phyloP scores from a whole-genome alignment of 1,140 invertebrate genomes.

The Diuraphis noxia region DNA sequence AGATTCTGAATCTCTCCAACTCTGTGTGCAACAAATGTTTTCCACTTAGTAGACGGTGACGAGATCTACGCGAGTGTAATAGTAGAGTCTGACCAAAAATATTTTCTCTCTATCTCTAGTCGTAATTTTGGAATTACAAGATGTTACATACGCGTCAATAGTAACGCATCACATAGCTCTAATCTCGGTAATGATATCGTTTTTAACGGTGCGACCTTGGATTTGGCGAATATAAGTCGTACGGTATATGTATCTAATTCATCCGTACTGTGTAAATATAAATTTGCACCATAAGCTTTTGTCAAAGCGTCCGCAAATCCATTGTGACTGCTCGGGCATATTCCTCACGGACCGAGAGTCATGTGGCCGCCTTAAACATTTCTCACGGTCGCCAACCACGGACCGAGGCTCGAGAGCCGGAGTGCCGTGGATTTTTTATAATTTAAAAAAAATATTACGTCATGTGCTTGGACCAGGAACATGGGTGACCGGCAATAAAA shows the following conservation, averaged over 20 bases:
- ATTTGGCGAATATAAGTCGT: conserved; percentile 13
- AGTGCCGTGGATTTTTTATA: no score
- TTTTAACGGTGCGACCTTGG: conserved; percentile 43
- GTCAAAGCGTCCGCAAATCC: conserved; percentile 58
- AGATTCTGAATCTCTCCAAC: conserved; percentile 58
- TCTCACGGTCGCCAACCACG: no score
- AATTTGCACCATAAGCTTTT: conserved; percentile 57
- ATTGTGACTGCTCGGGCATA: no score
- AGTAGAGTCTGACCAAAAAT: conserved; percentile 44
- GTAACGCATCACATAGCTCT: conserved; percentile 61
- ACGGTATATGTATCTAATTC: neutral
- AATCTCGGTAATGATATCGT: conserved; percentile 56
- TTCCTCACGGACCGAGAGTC: no score
- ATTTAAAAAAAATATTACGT: no score
- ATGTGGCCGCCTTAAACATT: no score
- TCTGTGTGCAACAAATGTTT: conserved; percentile 47
- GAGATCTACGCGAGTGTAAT: conserved; percentile 47
- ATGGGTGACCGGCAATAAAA: no score
- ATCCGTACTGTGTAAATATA: conserved; percentile 55
- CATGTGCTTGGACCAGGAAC: no score
- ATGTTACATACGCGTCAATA: conserved; percentile 59
- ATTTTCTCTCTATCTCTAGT: neutral
- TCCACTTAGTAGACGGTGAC: conserved; percentile 2
- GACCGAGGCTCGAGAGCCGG: no score
- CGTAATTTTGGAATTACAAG: conserved; percentile 54